Percentiles rank a stretch among this genome's conserved stretches.
These are phyloP conservation scores for Invenusta paracnida DNA, from an alignment of 2,888 invertebrate genomes.

Conservation along the genomic window DNA sequence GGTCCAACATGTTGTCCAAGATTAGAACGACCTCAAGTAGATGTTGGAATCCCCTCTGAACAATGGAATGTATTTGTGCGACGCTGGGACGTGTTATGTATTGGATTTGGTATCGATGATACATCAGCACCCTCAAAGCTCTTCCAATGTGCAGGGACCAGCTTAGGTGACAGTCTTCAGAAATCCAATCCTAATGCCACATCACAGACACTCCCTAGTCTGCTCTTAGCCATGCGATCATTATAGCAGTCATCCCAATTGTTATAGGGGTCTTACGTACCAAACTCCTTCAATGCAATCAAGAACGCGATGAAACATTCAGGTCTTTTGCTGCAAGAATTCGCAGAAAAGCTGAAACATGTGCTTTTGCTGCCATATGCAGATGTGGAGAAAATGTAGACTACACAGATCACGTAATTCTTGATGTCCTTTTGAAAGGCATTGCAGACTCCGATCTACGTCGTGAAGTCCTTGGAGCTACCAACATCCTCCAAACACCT, in stretches of 20 bases:
- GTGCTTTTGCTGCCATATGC: not conserved
- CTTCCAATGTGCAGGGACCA: not conserved
- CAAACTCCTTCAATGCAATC: not conserved
- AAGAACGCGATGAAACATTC: not conserved
- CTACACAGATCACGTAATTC: not conserved
- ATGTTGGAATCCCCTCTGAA: not conserved
- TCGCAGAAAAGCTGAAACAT: not conserved
- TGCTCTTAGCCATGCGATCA: not conserved
- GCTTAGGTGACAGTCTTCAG: not conserved
- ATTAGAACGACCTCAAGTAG: not conserved
- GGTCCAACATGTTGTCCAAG: not conserved
- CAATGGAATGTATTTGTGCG: not conserved
- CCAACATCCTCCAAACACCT: constrained; percentile 10
- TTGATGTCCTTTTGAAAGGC: not conserved
- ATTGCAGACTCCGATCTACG: not conserved
- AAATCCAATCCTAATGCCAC: not conserved
- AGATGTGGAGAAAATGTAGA: not conserved
- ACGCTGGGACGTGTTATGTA: not conserved
- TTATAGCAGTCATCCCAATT: constrained; percentile 14
- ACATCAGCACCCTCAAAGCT: constrained; percentile 7
- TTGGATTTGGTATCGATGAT: not conserved
- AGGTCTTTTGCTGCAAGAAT: constrained; percentile 12
- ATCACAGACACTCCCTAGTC: not conserved
- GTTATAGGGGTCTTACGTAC: not conserved
- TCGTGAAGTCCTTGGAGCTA: not conserved